Conservation (phyloP, 2,797 vertebrate genomes). For the Tachyglossus aculeatus region DNA sequence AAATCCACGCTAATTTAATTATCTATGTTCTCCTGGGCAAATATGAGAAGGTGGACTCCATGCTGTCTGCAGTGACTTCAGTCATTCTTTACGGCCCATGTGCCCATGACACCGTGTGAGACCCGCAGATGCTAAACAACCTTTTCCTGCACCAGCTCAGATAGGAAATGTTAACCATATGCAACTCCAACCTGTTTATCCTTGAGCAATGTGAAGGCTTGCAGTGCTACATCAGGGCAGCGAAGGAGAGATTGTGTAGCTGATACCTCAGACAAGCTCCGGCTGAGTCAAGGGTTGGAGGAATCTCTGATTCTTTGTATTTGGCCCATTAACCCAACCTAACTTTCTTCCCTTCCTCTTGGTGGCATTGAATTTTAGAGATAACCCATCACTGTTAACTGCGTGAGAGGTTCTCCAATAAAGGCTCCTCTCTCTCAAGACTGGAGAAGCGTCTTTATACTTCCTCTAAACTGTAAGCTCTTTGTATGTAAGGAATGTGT, state of each 20-base stretch:
- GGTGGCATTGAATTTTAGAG: too few species aligned
- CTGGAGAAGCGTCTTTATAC: too few species aligned
- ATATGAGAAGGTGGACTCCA: slow-evolving; percentile 34
- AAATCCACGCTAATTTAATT: slow-evolving; percentile 38
- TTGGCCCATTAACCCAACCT: too few species aligned
- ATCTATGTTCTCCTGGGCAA: slow-evolving; percentile 46
- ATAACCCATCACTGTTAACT: too few species aligned
- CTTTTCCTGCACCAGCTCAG: slow-evolving; percentile 40
- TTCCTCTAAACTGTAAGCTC: too few species aligned
- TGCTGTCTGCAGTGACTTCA: slow-evolving; percentile 31
- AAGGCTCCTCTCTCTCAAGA: too few species aligned
- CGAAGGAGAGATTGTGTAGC: slow-evolving; percentile 2
- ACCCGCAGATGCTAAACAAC: slow-evolving; percentile 58
- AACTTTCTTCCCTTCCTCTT: too few species aligned
- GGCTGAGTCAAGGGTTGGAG: too few species aligned
- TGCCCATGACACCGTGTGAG: slow-evolving; percentile 59
- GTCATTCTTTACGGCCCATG: slow-evolving; percentile 55
- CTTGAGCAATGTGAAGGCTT: slow-evolving; percentile 50
- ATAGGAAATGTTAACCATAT: slow-evolving; percentile 37
- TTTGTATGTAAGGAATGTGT: too few species aligned
- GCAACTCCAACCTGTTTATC: slow-evolving; percentile 55
- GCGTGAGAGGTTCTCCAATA: too few species aligned
- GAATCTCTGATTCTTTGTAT: too few species aligned
- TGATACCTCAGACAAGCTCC: slow-evolving; percentile 9
- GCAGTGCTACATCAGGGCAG: slow-evolving; percentile 41